Evolutionary conservation across 1,140 invertebrate genomes (phyloP).

Genomic region (Psix sp.): DNA sequence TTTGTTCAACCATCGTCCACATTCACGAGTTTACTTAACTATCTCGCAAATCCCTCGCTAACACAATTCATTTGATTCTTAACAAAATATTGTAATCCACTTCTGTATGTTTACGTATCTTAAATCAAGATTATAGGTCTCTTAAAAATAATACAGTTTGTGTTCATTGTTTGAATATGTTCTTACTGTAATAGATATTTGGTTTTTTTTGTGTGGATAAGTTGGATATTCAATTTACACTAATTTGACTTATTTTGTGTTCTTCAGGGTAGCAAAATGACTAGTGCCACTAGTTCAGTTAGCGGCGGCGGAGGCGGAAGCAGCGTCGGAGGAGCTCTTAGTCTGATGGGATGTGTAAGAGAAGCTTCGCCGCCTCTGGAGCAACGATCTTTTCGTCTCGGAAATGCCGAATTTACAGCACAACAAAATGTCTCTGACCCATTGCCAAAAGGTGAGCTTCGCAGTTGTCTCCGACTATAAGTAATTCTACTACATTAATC

Average conservation of each 20-base stretch:
- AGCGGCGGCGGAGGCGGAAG: constrained; percentile 56
- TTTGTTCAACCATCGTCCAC: constrained; percentile 19
- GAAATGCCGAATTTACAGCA: constrained; percentile 56
- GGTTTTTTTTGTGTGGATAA: background rate
- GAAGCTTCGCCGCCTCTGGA: constrained; percentile 74
- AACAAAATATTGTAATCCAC: too few species aligned
- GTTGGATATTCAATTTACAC: background rate
- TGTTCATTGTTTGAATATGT: too few species aligned
- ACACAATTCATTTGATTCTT: too few species aligned
- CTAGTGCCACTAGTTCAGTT: constrained; percentile 65
- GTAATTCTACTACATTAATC: too few species aligned
- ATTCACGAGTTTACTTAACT: too few species aligned
- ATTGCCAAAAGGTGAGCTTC: constrained; percentile 70
- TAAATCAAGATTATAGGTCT: too few species aligned
- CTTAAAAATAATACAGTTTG: too few species aligned
- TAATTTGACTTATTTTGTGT: too few species aligned
- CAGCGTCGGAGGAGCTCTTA: constrained; percentile 72
- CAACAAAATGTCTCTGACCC: constrained; percentile 61
- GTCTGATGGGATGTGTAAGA: constrained; percentile 76
- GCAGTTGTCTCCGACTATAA: too few species aligned
- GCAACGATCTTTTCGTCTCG: constrained; percentile 42
- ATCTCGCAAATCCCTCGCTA: too few species aligned
- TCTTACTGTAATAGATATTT: too few species aligned
- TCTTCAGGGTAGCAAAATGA: constrained; percentile 70
- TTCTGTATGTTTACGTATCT: too few species aligned